A percentile compares a stretch with the other conserved stretches of the same genome.
These are phyloP conservation scores for Cyclopterus lumpus DNA, from an alignment of 2,797 vertebrate genomes.

Conservation along the genomic window DNA sequence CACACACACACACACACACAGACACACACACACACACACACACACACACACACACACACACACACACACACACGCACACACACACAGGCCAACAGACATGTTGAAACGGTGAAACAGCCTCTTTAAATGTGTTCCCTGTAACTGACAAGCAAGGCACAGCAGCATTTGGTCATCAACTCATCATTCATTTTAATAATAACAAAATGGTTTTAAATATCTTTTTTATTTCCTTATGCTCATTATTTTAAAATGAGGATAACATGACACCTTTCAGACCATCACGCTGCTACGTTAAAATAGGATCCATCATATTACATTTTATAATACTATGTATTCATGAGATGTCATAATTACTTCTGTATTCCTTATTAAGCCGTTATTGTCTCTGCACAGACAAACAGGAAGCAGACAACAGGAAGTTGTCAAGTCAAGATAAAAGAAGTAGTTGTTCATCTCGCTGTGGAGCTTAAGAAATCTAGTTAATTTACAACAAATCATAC, in stretches of 20 bases:
- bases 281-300: background rate
- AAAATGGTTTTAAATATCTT: too few species aligned
- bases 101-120: background rate
- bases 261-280: background rate
- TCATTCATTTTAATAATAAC: background rate
- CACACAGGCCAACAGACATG: background rate
- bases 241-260: background rate
- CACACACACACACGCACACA: background rate
- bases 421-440: too few species aligned
- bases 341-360: background rate
- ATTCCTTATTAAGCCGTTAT: too few species aligned
- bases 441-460: too few species aligned
- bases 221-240: background rate
- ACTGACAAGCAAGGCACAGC: too few species aligned
- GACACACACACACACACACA: conserved; percentile 27
- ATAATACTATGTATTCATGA: background rate
- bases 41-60: background rate
- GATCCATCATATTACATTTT: background rate
- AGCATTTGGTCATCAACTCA: background rate
- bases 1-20: background rate
- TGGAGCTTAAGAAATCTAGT: too few species aligned
- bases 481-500: too few species aligned
- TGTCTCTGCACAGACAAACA: too few species aligned
- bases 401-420: too few species aligned
- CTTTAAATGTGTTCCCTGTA: background rate